phyloP scores from a whole-genome alignment of 92 coral and sea anemone species.

The Paramuricea clavata region DNA sequence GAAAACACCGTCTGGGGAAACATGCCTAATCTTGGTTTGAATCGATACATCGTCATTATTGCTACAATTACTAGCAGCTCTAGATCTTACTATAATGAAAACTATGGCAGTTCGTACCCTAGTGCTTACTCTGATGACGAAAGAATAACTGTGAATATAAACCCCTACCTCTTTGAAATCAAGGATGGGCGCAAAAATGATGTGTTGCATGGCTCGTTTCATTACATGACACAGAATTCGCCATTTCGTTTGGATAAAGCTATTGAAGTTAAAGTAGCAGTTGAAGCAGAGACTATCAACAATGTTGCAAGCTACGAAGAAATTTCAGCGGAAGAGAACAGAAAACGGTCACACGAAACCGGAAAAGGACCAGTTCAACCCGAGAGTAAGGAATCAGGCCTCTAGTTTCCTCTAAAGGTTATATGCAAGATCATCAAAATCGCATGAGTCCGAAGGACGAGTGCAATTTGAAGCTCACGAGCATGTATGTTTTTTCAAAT shows the following conservation, averaged over 20 bases:
- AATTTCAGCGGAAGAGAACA: too few relatives aligned
- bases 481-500: too few relatives aligned
- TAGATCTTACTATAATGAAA: not conserved
- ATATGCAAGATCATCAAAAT: too few relatives aligned
- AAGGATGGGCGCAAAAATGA: not conserved
- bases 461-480: too few relatives aligned
- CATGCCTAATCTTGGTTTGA: constrained; percentile 79
- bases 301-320: not conserved
- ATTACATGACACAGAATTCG: not conserved
- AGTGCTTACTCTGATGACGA: not conserved
- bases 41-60: constrained; percentile 80
- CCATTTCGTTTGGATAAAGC: constrained; percentile 27
- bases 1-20: constrained; percentile 88
- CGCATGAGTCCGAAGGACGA: too few relatives aligned
- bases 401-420: too few relatives aligned
- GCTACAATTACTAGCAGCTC: constrained; percentile 62
- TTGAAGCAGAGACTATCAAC: constrained; percentile 5
- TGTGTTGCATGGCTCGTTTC: not conserved
- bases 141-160: constrained; percentile 39
- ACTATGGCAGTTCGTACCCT: not conserved
- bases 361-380: too few relatives aligned
- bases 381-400: too few relatives aligned
- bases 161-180: constrained; percentile 66
- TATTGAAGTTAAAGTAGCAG: not conserved
- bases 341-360: not conserved